Evolutionary conservation across 2,113 vertebrate genomes (phyloP).

Genomic region (Naja naja): DNA sequence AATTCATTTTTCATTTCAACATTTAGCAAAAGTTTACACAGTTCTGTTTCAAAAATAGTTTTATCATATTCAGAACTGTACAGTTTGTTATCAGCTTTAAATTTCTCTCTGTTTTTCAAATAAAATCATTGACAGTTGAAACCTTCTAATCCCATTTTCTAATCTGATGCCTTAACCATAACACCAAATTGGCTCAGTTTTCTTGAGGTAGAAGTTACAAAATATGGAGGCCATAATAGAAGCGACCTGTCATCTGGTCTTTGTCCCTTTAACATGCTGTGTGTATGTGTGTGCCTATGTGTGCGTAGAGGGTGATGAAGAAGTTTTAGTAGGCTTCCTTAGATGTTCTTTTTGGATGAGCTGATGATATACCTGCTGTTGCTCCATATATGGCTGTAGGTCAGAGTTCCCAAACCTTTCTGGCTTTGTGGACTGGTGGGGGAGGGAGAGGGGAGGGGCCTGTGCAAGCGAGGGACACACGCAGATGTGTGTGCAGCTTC

Average conservation of each 20-base stretch:
- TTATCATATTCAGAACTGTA: neutral
- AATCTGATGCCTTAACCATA: neutral
- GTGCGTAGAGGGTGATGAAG: neutral
- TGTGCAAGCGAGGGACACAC: too few species aligned
- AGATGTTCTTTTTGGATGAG: neutral
- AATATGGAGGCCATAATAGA: neutral
- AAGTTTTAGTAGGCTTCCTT: neutral
- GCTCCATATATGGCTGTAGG: neutral
- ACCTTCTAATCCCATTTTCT: neutral
- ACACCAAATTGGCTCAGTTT: neutral
- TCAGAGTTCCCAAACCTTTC: neutral
- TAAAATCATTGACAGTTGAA: neutral
- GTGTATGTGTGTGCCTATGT: neutral
- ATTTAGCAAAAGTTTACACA: neutral
- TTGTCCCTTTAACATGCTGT: neutral
- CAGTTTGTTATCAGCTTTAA: neutral
- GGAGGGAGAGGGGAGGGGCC: too few species aligned
- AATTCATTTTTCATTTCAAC: neutral
- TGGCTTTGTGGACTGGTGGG: neutral
- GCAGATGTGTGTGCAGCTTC: neutral
- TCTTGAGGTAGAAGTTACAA: neutral
- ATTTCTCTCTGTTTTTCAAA: neutral
- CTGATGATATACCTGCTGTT: neutral
- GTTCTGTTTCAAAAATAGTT: neutral
- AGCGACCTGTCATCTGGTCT: neutral